Percentiles rank a stretch among this genome's conserved stretches.
phyloP scores from a whole-genome alignment of 2,113 vertebrate species.

The Thomomys bottae region DNA sequence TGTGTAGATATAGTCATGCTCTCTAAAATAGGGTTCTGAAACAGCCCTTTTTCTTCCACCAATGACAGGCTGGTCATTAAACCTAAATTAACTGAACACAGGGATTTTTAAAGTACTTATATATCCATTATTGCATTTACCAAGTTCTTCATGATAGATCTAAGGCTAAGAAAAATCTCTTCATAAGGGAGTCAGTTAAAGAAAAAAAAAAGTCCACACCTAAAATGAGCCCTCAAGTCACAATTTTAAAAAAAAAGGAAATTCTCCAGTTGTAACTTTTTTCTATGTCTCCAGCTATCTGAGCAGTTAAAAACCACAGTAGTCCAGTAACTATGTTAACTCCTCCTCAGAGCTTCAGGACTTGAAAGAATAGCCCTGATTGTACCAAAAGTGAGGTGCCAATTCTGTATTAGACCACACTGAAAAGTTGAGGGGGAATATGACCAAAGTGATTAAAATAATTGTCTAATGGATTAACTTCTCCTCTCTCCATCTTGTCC shows the following conservation, averaged over 20 bases:
- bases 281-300: not conserved
- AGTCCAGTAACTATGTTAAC: not conserved
- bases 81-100: conserved; percentile 49
- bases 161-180: conserved; percentile 32
- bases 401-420: not conserved
- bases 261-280: not conserved
- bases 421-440: not conserved
- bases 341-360: not conserved
- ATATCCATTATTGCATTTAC: conserved; percentile 59
- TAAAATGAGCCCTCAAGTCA: not conserved
- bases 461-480: not conserved
- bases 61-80: conserved; percentile 26
- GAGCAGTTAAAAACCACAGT: not conserved
- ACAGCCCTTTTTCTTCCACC: conserved; percentile 40
- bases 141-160: conserved; percentile 37
- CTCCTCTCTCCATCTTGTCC: not conserved
- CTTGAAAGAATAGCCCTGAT: not conserved
- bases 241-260: not conserved
- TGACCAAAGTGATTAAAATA: not conserved
- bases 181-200: not conserved
- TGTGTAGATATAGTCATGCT: not conserved
- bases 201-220: conserved; percentile 12
- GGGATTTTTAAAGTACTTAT: conserved; percentile 58
- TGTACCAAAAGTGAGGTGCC: not conserved
- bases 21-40: not conserved